Evolutionary conservation across 2,113 vertebrate genomes (phyloP).

Genomic region (Entosphenus tridentatus): DNA sequence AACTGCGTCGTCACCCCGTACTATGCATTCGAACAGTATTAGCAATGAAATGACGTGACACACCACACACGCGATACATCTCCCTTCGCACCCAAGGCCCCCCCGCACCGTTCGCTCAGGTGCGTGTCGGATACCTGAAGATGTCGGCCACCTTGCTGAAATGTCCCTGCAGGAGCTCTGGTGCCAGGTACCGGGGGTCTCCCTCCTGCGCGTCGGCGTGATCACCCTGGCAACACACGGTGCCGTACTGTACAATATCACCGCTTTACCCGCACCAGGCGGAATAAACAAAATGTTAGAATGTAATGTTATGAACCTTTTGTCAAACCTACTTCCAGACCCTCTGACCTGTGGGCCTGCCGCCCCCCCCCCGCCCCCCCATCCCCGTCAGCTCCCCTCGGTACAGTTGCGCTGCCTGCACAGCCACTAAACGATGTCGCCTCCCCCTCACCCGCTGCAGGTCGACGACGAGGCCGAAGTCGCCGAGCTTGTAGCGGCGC

Average conservation of each 20-base stretch:
- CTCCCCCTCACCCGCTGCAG: no score
- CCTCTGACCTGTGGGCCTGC: no score
- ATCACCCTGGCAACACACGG: background rate
- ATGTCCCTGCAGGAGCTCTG: constrained; percentile 41
- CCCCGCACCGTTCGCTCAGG: background rate
- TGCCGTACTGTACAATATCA: no score
- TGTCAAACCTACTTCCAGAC: no score
- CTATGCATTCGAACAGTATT: no score
- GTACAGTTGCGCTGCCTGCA: background rate
- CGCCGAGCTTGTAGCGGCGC: constrained; percentile 41
- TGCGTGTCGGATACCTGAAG: constrained; percentile 35
- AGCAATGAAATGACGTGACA: no score
- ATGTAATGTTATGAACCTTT: no score
- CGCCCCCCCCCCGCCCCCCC: constrained; percentile 9
- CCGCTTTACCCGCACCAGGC: no score
- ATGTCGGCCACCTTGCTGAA: constrained; percentile 48
- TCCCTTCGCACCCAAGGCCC: background rate
- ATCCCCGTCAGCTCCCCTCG: constrained; percentile 13
- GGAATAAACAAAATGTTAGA: no score
- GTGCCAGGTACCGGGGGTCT: constrained; percentile 67
- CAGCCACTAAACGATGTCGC: no score
- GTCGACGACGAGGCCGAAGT: constrained; percentile 52
- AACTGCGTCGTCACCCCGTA: no score
- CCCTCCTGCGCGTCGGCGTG: constrained; percentile 42
- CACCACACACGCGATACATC: background rate